phyloP scores from a whole-genome alignment of 2,113 vertebrate species.

The Loxodonta africana region DNA sequence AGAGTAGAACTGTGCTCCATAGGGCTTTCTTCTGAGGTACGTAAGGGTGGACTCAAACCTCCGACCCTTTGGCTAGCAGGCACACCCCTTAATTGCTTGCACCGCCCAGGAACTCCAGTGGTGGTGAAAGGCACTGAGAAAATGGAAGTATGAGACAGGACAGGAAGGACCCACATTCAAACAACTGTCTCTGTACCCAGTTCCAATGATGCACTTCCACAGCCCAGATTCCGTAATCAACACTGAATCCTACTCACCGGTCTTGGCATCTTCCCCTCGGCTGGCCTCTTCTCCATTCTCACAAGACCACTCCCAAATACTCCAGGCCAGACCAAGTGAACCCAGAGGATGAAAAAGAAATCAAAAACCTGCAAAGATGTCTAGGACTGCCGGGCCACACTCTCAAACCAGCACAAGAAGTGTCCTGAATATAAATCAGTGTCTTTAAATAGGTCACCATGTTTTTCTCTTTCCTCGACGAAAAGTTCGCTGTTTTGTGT shows the following conservation, averaged over 20 bases:
- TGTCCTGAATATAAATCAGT: slow-evolving; percentile 90
- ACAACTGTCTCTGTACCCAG: not conserved
- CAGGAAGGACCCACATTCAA: not conserved
- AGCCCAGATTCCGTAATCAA: not conserved
- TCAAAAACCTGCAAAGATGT: slow-evolving; percentile 73
- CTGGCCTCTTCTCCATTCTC: not conserved
- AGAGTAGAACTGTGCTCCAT: not conserved
- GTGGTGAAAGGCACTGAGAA: not conserved
- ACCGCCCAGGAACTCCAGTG: not conserved
- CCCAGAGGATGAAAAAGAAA: slow-evolving; percentile 57
- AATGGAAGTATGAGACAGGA: not conserved
- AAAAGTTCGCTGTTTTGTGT: slow-evolving; percentile 80
- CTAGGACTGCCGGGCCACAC: slow-evolving; percentile 69
- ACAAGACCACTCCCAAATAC: not conserved
- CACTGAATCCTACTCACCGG: not conserved
- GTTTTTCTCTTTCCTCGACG: slow-evolving; percentile 82
- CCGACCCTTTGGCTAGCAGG: not conserved
- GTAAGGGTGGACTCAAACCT: not conserved
- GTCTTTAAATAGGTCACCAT: slow-evolving; percentile 90
- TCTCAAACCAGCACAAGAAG: slow-evolving; percentile 82
- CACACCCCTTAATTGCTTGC: not conserved
- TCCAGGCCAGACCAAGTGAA: slow-evolving; percentile 29
- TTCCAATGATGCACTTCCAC: not conserved
- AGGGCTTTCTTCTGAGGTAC: not conserved
- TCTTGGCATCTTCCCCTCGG: not conserved